Conservation (phyloP, 2,888 invertebrate genomes). For the Uloborus plumipes region DNA sequence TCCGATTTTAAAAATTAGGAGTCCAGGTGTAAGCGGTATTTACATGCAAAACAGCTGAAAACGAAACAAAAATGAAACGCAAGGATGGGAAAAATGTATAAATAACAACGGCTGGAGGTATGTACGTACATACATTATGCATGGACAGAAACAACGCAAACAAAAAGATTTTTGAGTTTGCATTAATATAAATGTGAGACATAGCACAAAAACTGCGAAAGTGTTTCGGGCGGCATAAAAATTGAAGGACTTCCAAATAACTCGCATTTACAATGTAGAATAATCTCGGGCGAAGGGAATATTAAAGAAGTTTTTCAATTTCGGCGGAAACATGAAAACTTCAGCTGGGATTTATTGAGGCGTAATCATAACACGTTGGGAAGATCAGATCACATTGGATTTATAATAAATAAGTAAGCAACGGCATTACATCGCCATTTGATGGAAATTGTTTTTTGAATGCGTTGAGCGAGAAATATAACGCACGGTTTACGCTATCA, state of each 20-base stretch:
- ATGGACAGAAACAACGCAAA: constrained; percentile 15
- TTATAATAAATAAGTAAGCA: too few species aligned
- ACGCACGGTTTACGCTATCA: too few species aligned
- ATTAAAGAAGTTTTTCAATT: too few species aligned
- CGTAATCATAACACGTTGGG: constrained; percentile 14
- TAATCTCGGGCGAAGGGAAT: constrained; percentile 2
- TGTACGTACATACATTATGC: constrained; percentile 48
- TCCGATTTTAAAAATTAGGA: too few species aligned
- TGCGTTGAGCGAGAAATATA: too few species aligned
- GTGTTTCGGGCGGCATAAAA: constrained; percentile 16
- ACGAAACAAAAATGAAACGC: constrained; percentile 10
- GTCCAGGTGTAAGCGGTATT: constrained; percentile 6
- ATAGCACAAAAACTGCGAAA: constrained; percentile 36
- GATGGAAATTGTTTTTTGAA: too few species aligned
- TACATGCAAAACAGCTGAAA: constrained; percentile 27
- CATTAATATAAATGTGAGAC: constrained; percentile 42
- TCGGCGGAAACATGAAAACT: not conserved
- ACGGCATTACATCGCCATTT: too few species aligned
- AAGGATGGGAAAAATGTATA: constrained; percentile 15
- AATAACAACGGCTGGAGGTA: constrained; percentile 2
- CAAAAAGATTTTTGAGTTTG: constrained; percentile 12
- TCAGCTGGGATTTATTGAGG: constrained; percentile 3
- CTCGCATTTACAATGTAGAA: not conserved
- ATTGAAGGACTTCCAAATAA: constrained; percentile 24
- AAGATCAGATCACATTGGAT: not conserved